Evolutionary conservation across 2,113 vertebrate species (phyloP).

Genomic region (Scopus umbretta): DNA sequence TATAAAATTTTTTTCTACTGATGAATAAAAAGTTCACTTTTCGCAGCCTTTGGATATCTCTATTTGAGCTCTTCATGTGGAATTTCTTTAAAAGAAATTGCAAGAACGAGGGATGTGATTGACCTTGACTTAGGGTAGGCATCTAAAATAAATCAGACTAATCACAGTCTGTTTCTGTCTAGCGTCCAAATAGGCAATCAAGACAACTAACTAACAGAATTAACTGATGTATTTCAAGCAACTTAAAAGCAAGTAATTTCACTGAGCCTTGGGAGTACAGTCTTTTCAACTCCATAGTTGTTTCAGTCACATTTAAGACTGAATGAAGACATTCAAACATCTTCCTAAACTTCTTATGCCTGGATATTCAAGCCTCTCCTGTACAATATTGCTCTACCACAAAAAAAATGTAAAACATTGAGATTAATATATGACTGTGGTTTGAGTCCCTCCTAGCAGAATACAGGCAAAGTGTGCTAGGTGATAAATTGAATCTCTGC

Average conservation of each 20-base stretch:
- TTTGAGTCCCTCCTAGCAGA: not conserved
- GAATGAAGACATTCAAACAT: not conserved
- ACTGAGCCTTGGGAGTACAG: not conserved
- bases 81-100: slow-evolving; percentile 10
- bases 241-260: slow-evolving; percentile 1
- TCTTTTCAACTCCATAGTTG: not conserved
- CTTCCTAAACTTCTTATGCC: not conserved
- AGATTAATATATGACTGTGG: not conserved
- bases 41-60: not conserved
- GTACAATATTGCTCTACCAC: fast-evolving
- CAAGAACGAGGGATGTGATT: not conserved
- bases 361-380: not conserved
- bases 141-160: slow-evolving; percentile 48
- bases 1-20: not conserved
- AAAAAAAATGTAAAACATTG: not conserved
- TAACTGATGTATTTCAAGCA: slow-evolving; percentile 25
- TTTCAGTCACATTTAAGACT: not conserved
- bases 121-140: slow-evolving; percentile 33
- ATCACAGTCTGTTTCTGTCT: slow-evolving; percentile 7
- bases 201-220: slow-evolving; percentile 26
- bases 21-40: not conserved
- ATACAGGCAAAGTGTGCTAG: not conserved
- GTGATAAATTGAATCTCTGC: not conserved
- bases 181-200: slow-evolving; percentile 47
- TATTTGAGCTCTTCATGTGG: not conserved